Base-by-base conservation (phyloP, 2,797 vertebrate species). In the Anableps anableps region DNA sequence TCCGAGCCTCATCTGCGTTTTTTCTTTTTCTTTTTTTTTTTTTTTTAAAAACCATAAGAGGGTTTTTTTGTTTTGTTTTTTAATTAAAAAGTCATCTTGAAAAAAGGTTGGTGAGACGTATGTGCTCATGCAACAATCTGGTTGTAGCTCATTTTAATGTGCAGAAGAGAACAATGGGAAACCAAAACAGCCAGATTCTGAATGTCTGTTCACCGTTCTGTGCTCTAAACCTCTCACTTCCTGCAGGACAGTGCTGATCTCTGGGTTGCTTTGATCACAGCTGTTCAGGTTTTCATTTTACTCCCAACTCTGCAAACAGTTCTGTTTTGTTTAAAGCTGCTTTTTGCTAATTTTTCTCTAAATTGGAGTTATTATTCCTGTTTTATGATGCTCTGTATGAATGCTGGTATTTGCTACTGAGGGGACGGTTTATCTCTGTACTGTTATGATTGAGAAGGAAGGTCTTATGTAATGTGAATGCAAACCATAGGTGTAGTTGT, bases 301-400 rank as follows among this genome's bases (percentile, higher is more conserved):
- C 79, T 83, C 55, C 82, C 74, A 19, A 74, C 66, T 36, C 64
- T 80, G 80, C 87, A 83, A 70, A 83, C 74, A 75, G 68, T 87
- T 89, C 79, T 72, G 72, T 86, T 90, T 72, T n/a, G 71, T 81
- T 82, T 62, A 51, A 82, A 58, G 13, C 43, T 14, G 47, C 72
- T 79, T 82, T 23, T 77, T 38, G 34, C 34, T 36, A 8, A 21
- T 38, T 78, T 64, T 26, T 70, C 4, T 6, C n/a, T 29, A 19
- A 53, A 70, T 81, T 75, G 1, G 68, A 29, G 34, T 81, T 76
- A 26, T 76, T 43, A 19, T 82, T 75, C 80, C 34, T 79, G 76
- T 78, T 79, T 55, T 50, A 43, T 66, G 76, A 86, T n/a, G 84
- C 83, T 89, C 81, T 73, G 85, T 88, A 50, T 83, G 90, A 88